Evolutionary conservation across 1,140 invertebrate species (phyloP).

Genomic region (Lasioglossum baleicum): DNA sequence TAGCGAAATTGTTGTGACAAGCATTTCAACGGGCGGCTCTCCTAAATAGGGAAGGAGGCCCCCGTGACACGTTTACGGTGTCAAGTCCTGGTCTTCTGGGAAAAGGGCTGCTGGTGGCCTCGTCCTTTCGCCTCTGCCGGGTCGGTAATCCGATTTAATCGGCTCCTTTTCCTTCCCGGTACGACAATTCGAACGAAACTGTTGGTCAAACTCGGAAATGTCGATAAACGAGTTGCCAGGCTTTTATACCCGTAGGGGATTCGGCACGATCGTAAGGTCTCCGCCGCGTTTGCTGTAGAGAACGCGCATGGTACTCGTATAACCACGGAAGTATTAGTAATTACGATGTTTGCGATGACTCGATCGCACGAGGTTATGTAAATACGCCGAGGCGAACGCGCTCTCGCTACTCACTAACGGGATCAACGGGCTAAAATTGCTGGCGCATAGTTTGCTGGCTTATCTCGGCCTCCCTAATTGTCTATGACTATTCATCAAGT

Average conservation of each 20-base stretch:
- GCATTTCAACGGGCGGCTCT: slow-evolving; percentile 63
- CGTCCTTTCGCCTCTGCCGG: slow-evolving; percentile 13
- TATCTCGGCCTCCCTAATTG: slow-evolving; percentile 61
- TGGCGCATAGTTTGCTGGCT: slow-evolving; percentile 33
- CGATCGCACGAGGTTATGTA: slow-evolving; percentile 13
- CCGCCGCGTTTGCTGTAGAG: not conserved
- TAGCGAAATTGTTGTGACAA: slow-evolving; percentile 74
- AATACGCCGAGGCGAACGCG: slow-evolving; percentile 15
- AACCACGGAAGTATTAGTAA: not conserved
- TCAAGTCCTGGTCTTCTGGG: slow-evolving; percentile 68
- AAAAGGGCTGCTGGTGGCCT: slow-evolving; percentile 54
- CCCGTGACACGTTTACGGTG: slow-evolving; percentile 66
- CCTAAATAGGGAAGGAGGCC: slow-evolving; percentile 47
- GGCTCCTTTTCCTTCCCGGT: slow-evolving; percentile 60
- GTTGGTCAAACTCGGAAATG: slow-evolving; percentile 31
- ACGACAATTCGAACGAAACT: slow-evolving; percentile 45
- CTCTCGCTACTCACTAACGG: not conserved
- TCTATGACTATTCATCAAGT: slow-evolving; percentile 71
- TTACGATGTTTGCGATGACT: not conserved
- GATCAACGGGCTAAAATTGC: slow-evolving; percentile 45
- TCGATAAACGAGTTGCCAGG: slow-evolving; percentile 25
- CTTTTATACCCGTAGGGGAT: not conserved
- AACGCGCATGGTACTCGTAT: not conserved
- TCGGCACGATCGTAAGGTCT: slow-evolving; percentile 12
- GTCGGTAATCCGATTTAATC: slow-evolving; percentile 67